Evolutionary conservation across 2,797 vertebrate genomes (phyloP).

Genomic region (Sternarchorhynchus goeldii): DNA sequence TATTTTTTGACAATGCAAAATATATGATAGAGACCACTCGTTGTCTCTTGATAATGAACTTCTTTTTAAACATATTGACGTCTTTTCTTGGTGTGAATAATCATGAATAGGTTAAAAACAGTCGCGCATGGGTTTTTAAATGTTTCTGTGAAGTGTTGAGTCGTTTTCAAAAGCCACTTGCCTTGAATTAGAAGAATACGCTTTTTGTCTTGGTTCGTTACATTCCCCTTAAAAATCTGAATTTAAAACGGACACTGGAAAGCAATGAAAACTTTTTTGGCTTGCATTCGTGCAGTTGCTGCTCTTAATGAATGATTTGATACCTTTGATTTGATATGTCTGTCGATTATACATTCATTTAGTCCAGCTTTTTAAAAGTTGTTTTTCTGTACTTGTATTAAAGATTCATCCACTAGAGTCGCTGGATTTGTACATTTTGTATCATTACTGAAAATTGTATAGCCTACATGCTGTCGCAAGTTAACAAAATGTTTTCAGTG

Average conservation of each 20-base stretch:
- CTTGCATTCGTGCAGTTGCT: too few species aligned
- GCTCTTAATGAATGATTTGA: neutral
- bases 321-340: neutral
- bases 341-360: neutral
- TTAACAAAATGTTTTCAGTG: too few species aligned
- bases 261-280: too few species aligned
- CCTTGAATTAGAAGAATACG: too few species aligned
- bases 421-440: neutral
- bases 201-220: too few species aligned
- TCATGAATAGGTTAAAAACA: too few species aligned
- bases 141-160: too few species aligned
- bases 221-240: too few species aligned
- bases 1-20: constrained; percentile 1
- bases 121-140: too few species aligned
- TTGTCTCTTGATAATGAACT: neutral
- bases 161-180: too few species aligned
- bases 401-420: neutral
- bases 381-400: neutral
- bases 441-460: neutral
- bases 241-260: too few species aligned
- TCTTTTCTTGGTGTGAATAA: too few species aligned
- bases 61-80: neutral
- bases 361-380: neutral
- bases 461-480: neutral
- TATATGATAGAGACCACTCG: neutral